phyloP scores from a whole-genome alignment of 1,140 invertebrate genomes.

The Drosophila parvula region DNA sequence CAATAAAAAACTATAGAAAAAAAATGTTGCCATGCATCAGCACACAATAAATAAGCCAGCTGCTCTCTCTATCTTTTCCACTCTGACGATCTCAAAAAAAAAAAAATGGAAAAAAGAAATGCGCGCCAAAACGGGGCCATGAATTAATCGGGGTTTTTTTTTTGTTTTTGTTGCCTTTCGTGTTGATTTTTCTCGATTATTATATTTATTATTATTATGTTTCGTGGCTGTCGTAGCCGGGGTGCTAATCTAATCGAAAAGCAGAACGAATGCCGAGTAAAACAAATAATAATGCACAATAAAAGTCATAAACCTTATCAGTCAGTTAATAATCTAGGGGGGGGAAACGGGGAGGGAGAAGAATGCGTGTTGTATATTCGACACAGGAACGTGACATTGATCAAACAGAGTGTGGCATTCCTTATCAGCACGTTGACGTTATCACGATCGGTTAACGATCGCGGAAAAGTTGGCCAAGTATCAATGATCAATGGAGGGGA shows the following conservation, averaged over 20 bases:
- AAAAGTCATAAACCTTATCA: slow-evolving; percentile 43
- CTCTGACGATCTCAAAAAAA: slow-evolving; percentile 20
- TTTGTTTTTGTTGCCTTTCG: slow-evolving; percentile 1
- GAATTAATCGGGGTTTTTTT: slow-evolving; percentile 35
- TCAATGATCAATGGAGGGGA: slow-evolving; percentile 9
- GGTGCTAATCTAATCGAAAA: slow-evolving; percentile 35
- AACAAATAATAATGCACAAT: slow-evolving; percentile 30
- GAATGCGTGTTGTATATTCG: slow-evolving; percentile 11
- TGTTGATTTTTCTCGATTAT: slow-evolving; percentile 2
- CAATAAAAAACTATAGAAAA: slow-evolving; percentile 12
- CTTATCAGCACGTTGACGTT: background rate
- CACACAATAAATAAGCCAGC: slow-evolving; percentile 1
- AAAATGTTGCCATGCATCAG: slow-evolving; percentile 22
- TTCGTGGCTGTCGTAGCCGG: slow-evolving; percentile 9
- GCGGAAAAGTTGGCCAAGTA: slow-evolving; percentile 26
- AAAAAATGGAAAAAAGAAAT: slow-evolving; percentile 7
- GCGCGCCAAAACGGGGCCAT: slow-evolving; percentile 50
- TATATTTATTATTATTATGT: slow-evolving; percentile 17
- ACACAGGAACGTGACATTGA: slow-evolving; percentile 43
- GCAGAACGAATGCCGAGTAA: slow-evolving; percentile 22
- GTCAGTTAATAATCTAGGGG: slow-evolving; percentile 13
- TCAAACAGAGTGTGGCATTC: slow-evolving; percentile 6
- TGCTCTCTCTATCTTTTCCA: slow-evolving; percentile 20
- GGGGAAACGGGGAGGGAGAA: background rate
- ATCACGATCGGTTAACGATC: slow-evolving; percentile 30